Percentiles rank a stretch among this genome's conserved stretches.
phyloP scores from a whole-genome alignment of 37 sponge, comb jelly and placozoan species.

The Cliona cf. orientalis region DNA sequence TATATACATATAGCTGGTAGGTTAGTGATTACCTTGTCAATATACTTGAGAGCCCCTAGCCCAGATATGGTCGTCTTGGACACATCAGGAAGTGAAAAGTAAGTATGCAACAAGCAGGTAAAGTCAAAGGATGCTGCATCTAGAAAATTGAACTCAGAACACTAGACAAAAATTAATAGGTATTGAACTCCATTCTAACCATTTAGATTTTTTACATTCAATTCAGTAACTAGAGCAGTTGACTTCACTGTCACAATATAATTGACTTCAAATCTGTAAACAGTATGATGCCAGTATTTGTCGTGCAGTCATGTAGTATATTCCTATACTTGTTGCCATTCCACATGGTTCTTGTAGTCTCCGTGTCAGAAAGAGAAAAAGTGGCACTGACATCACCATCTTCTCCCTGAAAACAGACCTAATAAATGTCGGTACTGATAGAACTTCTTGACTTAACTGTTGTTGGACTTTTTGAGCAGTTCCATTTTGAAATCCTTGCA shows the following conservation, averaged over 20 bases:
- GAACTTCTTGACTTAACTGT: constrained; percentile 20
- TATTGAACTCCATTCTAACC: constrained; percentile 33
- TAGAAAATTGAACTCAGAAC: not conserved
- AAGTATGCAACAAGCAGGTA: constrained; percentile 90
- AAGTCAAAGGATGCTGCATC: constrained; percentile 72
- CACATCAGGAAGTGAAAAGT: constrained; percentile 80
- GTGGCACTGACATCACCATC: constrained; percentile 72
- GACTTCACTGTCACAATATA: constrained; percentile 61
- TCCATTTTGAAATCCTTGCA: constrained; percentile 83
- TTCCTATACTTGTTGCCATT: constrained; percentile 59
- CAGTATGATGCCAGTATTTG: not conserved
- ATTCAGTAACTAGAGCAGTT: constrained; percentile 28
- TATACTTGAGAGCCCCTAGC: constrained; percentile 61
- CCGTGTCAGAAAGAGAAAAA: constrained; percentile 74
- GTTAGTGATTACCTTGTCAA: constrained; percentile 76
- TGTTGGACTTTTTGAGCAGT: constrained; percentile 21
- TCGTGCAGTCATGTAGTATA: not conserved
- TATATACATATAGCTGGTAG: not conserved
- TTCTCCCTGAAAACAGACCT: constrained; percentile 22
- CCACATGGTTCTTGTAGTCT: constrained; percentile 80
- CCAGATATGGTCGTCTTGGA: constrained; percentile 82
- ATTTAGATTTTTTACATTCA: constrained; percentile 44
- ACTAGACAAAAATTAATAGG: too few species aligned
- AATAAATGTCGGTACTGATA: not conserved
- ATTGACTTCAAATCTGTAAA: constrained; percentile 57